phyloP scores from a whole-genome alignment of 1,140 invertebrate species.

The Heliconius congener region DNA sequence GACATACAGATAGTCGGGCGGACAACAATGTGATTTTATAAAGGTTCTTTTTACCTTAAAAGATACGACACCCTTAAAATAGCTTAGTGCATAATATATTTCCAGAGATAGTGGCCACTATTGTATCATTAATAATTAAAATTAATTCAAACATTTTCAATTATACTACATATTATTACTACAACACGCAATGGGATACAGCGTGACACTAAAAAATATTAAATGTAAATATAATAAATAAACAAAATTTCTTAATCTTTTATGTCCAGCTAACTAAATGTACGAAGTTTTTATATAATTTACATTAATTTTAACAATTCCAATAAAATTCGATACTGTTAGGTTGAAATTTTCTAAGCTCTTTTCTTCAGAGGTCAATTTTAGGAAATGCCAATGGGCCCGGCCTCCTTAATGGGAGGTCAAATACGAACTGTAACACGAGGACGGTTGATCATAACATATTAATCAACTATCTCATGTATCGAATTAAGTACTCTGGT shows the following conservation, averaged over 20 bases:
- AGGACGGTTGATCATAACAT: not conserved
- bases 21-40: too few relatives aligned
- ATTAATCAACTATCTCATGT: not conserved
- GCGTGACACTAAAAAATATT: too few relatives aligned
- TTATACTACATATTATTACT: too few relatives aligned
- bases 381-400: constrained; percentile 26
- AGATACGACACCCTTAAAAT: too few relatives aligned
- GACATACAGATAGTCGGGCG: too few relatives aligned
- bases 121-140: too few relatives aligned
- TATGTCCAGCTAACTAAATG: not conserved
- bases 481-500: too few relatives aligned
- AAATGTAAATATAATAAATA: not conserved
- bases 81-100: too few relatives aligned
- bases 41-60: too few relatives aligned
- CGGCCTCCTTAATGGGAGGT: constrained; percentile 21
- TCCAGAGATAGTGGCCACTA: too few relatives aligned
- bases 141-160: too few relatives aligned
- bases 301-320: not conserved
- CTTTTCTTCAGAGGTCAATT: constrained; percentile 22
- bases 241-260: constrained; percentile 1
- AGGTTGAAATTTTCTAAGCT: constrained; percentile 12
- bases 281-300: not conserved
- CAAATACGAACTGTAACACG: constrained; percentile 12
- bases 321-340: constrained; percentile 21
- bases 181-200: too few relatives aligned